Evolutionary conservation across 1,140 invertebrate genomes (phyloP).

Genomic region (Euwallacea similis): DNA sequence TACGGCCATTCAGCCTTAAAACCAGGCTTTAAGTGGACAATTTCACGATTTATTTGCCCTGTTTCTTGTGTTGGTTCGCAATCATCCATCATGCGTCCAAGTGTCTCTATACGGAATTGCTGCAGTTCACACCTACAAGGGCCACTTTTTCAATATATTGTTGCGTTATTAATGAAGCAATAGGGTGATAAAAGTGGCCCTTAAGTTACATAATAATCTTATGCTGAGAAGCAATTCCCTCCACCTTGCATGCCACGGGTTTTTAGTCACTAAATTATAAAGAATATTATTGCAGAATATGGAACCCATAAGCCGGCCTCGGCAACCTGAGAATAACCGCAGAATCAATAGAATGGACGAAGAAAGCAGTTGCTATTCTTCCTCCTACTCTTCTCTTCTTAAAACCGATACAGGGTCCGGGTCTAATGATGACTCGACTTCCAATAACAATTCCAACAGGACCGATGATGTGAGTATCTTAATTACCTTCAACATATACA

Average conservation of each 20-base stretch:
- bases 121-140: too few relatives aligned
- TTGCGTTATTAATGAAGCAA: too few relatives aligned
- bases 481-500: background rate
- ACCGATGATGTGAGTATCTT: conserved; percentile 46
- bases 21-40: too few relatives aligned
- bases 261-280: background rate
- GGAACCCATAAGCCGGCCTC: conserved; percentile 17
- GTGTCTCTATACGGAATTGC: too few relatives aligned
- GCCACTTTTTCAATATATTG: too few relatives aligned
- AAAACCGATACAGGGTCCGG: conserved; percentile 57
- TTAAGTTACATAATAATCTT: background rate
- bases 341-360: conserved; percentile 44
- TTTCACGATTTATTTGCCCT: background rate
- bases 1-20: too few relatives aligned
- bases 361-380: conserved; percentile 59
- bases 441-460: conserved; percentile 44
- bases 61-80: background rate
- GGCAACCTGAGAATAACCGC: conserved; percentile 11
- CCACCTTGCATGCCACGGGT: background rate
- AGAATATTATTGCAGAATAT: conserved; percentile 3
- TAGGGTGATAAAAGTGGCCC: too few relatives aligned
- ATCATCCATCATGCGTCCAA: background rate
- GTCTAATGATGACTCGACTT: conserved; percentile 50
- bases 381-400: conserved; percentile 60
- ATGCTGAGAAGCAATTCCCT: conserved; percentile 1